phyloP scores from a whole-genome alignment of 2,888 invertebrate species.

The Cremastinae sp. region DNA sequence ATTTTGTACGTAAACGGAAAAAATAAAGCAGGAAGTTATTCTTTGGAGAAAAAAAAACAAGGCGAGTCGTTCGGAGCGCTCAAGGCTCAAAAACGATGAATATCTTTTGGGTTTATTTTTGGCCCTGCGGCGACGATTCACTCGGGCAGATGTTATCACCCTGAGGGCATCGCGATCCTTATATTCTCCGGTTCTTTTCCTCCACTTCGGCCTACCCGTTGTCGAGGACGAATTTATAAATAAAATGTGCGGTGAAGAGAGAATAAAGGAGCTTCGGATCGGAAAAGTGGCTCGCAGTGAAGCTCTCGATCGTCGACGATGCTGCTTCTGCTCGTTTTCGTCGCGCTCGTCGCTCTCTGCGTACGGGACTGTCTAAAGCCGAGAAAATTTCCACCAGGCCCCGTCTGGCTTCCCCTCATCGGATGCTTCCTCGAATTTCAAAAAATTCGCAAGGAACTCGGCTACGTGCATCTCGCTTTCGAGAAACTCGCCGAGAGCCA shows the following conservation, averaged over 20 bases:
- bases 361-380: conserved; percentile 72
- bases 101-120: conserved; percentile 25
- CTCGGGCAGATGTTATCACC: conserved; percentile 37
- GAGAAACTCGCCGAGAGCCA: conserved; percentile 83
- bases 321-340: conserved; percentile 32
- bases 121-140: conserved; percentile 3
- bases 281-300: background rate
- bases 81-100: conserved; percentile 2
- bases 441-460: conserved; percentile 76
- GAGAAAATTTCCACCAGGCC: conserved; percentile 79
- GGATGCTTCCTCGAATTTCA: conserved; percentile 81
- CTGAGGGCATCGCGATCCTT: conserved; percentile 23
- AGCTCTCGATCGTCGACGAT: conserved; percentile 3
- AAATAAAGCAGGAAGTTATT: background rate
- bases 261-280: background rate
- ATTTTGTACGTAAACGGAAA: background rate
- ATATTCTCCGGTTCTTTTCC: conserved; percentile 14
- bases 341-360: conserved; percentile 62
- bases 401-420: conserved; percentile 82
- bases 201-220: background rate
- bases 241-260: conserved; percentile 1
- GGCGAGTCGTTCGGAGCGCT: background rate
- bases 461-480: conserved; percentile 84
- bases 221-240: conserved; percentile 7
- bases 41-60: too few relatives aligned